These are phyloP conservation scores for Chelonia mydas DNA, from an alignment of 2,797 vertebrate genomes.

Conservation along the genomic window DNA sequence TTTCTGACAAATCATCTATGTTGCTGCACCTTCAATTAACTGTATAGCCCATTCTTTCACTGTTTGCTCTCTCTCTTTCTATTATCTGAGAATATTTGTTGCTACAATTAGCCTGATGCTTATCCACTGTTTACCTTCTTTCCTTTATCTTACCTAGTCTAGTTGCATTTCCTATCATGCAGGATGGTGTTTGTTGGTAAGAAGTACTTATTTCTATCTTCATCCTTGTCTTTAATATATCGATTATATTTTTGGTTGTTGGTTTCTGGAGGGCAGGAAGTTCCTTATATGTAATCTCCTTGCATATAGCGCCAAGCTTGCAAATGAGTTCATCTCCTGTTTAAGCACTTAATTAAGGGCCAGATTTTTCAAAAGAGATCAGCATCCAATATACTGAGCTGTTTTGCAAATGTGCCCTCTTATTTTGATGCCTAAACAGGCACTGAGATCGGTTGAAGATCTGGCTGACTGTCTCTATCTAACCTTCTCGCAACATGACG, in stretches of 20 bases:
- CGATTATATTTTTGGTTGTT: neutral
- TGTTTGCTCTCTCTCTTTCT: conserved; percentile 61
- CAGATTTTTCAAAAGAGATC: conserved; percentile 26
- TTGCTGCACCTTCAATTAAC: conserved; percentile 19
- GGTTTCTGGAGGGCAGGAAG: neutral
- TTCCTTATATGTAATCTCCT: conserved; percentile 10
- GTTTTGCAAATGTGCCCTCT: neutral
- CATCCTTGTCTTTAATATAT: neutral
- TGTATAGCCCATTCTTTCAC: conserved; percentile 43
- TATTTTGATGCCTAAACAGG: conserved; percentile 46
- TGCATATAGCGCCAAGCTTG: neutral
- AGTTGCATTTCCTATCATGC: conserved; percentile 31
- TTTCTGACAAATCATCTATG: conserved; percentile 44
- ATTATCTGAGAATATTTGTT: conserved; percentile 60
- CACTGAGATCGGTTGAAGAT: conserved; percentile 32
- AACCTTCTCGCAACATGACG: neutral
- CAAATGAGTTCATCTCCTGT: neutral
- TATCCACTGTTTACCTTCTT: conserved; percentile 55
- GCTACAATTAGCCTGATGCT: conserved; percentile 73
- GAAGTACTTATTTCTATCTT: conserved; percentile 39
- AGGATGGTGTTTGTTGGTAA: conserved; percentile 15
- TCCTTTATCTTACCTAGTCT: conserved; percentile 55
- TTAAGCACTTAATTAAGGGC: neutral
- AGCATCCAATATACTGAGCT: neutral
- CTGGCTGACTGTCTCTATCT: neutral